These are phyloP conservation scores for Zeus faber DNA, from an alignment of 2,113 vertebrate genomes.

Conservation along the genomic window DNA sequence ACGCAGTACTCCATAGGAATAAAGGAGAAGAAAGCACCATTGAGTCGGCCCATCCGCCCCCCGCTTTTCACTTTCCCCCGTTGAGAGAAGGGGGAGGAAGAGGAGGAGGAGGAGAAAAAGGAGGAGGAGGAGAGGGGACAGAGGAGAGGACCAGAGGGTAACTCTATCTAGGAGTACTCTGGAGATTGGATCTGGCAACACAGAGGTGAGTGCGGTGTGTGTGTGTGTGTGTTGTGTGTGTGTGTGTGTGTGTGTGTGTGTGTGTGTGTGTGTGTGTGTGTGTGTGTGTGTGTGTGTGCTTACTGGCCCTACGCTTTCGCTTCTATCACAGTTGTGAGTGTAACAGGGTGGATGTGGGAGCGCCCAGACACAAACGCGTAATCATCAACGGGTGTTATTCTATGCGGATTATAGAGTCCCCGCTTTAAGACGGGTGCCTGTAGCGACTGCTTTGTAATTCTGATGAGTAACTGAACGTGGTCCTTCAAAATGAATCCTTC, in stretches of 20 bases:
- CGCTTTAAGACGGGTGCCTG: too few species aligned
- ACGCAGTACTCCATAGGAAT: conserved; percentile 46
- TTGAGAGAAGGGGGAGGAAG: too few species aligned
- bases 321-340: too few species aligned
- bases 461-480: conserved; percentile 9
- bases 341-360: too few species aligned
- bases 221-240: background rate
- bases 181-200: too few species aligned
- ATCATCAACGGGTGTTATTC: too few species aligned
- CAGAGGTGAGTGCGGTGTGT: too few species aligned
- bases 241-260: background rate
- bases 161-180: conserved; percentile 68
- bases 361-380: too few species aligned
- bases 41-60: conserved; percentile 14
- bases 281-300: too few species aligned
- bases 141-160: conserved; percentile 35
- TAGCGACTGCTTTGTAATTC: conserved; percentile 21
- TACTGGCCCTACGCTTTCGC: too few species aligned
- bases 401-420: too few species aligned
- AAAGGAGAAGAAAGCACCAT: conserved; percentile 47
- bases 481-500: conserved; percentile 57
- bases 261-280: conserved; percentile 11
- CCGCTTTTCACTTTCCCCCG: conserved; percentile 18
- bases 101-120: conserved; percentile 1
- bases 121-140: conserved; percentile 1